These are phyloP conservation scores for Mastigias papua DNA, from an alignment of 30 jellyfish, hydroid and myxozoan species.

Conservation along the genomic window DNA sequence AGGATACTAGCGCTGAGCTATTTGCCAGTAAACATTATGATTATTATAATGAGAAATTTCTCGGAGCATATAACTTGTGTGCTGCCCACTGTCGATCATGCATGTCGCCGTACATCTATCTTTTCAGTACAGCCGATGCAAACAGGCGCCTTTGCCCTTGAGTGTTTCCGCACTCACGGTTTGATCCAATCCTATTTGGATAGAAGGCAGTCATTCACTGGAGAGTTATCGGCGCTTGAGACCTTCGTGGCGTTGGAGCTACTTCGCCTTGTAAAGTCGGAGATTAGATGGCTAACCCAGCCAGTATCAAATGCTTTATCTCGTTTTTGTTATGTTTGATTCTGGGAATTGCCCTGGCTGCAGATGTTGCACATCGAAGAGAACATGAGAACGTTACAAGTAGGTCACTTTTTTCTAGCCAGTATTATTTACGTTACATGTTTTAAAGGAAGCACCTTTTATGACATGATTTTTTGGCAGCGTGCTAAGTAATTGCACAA, in stretches of 20 bases:
- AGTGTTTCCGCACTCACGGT: slow-evolving; percentile 5
- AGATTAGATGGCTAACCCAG: not conserved
- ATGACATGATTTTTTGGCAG: too few relatives aligned
- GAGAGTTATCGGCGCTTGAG: not conserved
- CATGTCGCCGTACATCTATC: not conserved
- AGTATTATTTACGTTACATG: too few relatives aligned
- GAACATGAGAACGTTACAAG: not conserved
- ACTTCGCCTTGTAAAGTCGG: not conserved
- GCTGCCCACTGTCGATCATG: not conserved
- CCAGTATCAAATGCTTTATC: not conserved
- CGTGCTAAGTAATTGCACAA: too few relatives aligned
- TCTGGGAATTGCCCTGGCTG: not conserved
- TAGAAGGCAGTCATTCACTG: not conserved
- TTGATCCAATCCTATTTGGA: not conserved
- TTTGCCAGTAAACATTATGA: too few relatives aligned
- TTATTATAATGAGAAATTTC: not conserved
- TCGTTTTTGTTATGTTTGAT: not conserved
- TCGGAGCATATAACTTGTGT: not conserved
- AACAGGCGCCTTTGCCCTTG: slow-evolving; percentile 13
- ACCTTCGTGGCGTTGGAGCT: not conserved
- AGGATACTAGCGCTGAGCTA: too few relatives aligned
- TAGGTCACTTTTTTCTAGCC: not conserved
- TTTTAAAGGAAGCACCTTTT: too few relatives aligned
- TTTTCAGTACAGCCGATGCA: not conserved
- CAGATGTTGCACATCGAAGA: not conserved